These are phyloP conservation scores for Bagarius yarrelli DNA, from an alignment of 2,113 vertebrate genomes.

Conservation along the genomic window DNA sequence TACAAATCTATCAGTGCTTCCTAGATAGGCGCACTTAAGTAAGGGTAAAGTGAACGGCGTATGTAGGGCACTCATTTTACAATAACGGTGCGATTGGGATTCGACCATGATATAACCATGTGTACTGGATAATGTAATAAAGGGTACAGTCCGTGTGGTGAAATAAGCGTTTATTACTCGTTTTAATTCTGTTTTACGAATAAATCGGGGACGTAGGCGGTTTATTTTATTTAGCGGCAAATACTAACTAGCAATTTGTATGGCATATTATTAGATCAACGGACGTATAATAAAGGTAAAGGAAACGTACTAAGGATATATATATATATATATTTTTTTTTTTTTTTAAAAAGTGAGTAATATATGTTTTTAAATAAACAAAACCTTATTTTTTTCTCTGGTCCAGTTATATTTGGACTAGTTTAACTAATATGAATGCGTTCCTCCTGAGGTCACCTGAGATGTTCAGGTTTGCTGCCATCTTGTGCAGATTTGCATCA, in stretches of 20 bases:
- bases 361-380: not conserved
- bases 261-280: not conserved
- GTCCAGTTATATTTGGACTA: not conserved
- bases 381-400: not conserved
- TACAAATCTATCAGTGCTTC: not conserved
- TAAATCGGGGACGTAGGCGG: not conserved
- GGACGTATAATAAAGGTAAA: not conserved
- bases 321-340: too few species aligned
- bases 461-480: slow-evolving; percentile 51
- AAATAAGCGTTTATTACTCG: not conserved
- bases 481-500: slow-evolving; percentile 36
- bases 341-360: not conserved
- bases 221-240: not conserved
- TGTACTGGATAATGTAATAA: not conserved
- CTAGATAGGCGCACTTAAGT: not conserved
- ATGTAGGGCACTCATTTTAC: not conserved
- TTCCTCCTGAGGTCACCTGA: slow-evolving; percentile 37
- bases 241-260: not conserved
- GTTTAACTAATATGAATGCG: slow-evolving; percentile 49
- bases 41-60: fast-evolving
- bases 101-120: not conserved
- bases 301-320: not conserved
- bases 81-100: not conserved
- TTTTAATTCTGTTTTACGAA: not conserved
- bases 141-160: not conserved